Percentiles rank a stretch among this genome's conserved stretches.
phyloP scores from a whole-genome alignment of 2,113 vertebrate species.

The Poicephalus gulielmi region DNA sequence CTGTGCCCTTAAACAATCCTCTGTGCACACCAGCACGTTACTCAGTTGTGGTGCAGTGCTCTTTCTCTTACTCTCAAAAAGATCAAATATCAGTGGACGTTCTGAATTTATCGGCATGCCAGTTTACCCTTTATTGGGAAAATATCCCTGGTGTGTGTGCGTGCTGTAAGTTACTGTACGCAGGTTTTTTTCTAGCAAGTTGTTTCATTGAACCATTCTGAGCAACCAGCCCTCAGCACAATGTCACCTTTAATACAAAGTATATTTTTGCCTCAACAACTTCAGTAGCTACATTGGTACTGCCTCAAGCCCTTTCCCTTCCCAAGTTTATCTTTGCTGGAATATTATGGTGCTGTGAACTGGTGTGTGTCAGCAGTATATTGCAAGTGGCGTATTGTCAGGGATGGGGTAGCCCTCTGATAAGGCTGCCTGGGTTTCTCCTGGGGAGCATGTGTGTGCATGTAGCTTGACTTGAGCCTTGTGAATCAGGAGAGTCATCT shows the following conservation, averaged over 20 bases:
- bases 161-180: not conserved
- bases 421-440: not conserved
- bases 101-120: not conserved
- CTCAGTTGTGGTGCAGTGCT: not conserved
- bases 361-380: accelerated
- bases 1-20: not conserved
- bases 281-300: accelerated
- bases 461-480: not conserved
- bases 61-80: not conserved
- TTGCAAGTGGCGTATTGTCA: accelerated
- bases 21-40: not conserved
- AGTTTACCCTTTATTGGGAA: not conserved
- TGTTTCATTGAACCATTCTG: not conserved
- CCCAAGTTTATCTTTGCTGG: not conserved
- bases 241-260: not conserved
- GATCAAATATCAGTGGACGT: not conserved
- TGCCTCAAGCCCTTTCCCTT: not conserved
- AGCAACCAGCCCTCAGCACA: not conserved
- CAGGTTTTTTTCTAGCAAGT: not conserved
- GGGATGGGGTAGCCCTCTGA: not conserved
- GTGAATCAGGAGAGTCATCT: not conserved
- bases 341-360: not conserved
- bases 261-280: not conserved
- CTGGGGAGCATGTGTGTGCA: accelerated
- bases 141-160: not conserved